Evolutionary conservation across 2,113 vertebrate species (phyloP), one percentile per base, ranked within the genome.

Genomic region (Embiotoca jacksoni): DNA sequence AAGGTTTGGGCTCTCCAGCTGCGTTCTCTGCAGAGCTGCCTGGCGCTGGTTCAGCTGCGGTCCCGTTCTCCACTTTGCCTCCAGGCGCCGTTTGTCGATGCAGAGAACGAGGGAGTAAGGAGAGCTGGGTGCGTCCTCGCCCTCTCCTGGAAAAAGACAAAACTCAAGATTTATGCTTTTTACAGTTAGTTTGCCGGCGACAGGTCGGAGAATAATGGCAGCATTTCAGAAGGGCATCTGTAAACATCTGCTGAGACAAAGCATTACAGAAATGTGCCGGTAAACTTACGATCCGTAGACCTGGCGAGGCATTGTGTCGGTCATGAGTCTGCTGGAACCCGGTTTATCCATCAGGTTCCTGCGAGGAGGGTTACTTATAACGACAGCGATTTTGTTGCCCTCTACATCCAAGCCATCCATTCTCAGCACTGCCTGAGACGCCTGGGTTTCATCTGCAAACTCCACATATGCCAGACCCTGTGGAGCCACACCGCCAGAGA

Each of bases 381-480:
- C 97, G 69, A 99, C 98, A 15, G 96, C 95, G 83, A 99, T 96
- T 55, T 93, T 93, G 0, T 96, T 95, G 6, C 92, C 96, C 80
- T 95, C 95, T 1, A 99, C 30, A 0, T 92, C 93, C 80, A 88
- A 93, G 5, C 97, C 96, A 0, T 99, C 97, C 96, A 99, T 92
- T 81, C 97, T 98, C 85, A 99, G 75, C 16, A 99, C 97, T 0
- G 98, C 98, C 83, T 96, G 96, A 0, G 98, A 97, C 0, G 98
- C 98, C 91, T 99, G 95, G 0, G 88, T 80, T 79, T 99, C 98
- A 0, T 94, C 94, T 64, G 95, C 96, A n/a, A 96, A 99, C 49
- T 99, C 98, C 59, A 99, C 97, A 0, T 99, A 99, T 4, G 98
- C 98, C 91, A 99, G 88, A 65, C 98, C 98, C 98, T 99, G 91